These are phyloP conservation scores for Blastobasis lacticolella DNA, from an alignment of 2,888 invertebrate species.

Conservation along the genomic window DNA sequence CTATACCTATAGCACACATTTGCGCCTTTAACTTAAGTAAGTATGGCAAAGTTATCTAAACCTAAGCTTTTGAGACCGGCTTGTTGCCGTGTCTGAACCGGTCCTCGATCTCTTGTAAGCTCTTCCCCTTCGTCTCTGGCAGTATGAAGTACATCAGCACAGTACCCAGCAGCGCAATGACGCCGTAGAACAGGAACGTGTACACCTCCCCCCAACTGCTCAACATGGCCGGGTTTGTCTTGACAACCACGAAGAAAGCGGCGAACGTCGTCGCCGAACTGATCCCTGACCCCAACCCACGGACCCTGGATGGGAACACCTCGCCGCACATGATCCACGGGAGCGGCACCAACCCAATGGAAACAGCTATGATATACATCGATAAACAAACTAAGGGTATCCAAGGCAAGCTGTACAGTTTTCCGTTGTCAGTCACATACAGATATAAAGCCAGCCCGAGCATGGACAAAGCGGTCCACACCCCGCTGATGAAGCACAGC, in stretches of 20 bases:
- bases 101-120: constrained; percentile 80
- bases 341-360: constrained; percentile 77
- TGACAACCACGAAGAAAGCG: constrained; percentile 79
- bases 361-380: constrained; percentile 74
- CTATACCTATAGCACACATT: too few relatives aligned
- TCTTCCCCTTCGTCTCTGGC: constrained; percentile 81
- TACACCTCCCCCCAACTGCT: constrained; percentile 68
- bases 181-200: constrained; percentile 78
- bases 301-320: constrained; percentile 76
- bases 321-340: constrained; percentile 86
- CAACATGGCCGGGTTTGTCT: constrained; percentile 78
- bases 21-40: constrained; percentile 3
- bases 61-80: neutral
- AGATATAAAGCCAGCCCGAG: constrained; percentile 67
- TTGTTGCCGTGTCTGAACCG: constrained; percentile 53
- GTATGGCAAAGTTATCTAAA: constrained; percentile 1
- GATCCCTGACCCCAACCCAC: constrained; percentile 80
- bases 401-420: constrained; percentile 58
- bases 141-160: constrained; percentile 73
- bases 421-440: constrained; percentile 33
- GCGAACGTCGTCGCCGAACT: constrained; percentile 78
- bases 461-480: constrained; percentile 76
- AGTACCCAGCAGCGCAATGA: constrained; percentile 73
- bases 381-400: constrained; percentile 67
- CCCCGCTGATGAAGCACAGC: constrained; percentile 77